phyloP scores from a whole-genome alignment of 1,140 invertebrate genomes.

The Matsumurasca onukii region DNA sequence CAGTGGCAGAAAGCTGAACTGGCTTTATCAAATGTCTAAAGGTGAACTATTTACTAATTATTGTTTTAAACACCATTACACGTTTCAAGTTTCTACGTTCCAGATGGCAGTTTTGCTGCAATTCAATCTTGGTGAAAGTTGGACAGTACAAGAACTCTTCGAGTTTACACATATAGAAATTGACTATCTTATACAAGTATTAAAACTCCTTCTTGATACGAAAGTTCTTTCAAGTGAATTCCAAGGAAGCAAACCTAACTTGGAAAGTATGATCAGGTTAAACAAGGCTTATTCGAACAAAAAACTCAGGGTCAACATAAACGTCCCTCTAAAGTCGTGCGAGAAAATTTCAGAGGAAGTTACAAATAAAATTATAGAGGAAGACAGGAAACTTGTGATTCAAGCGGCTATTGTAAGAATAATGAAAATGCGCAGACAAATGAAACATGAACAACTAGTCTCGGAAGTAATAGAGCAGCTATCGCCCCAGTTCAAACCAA shows the following conservation, averaged over 20 bases:
- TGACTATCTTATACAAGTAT: slow-evolving; percentile 74
- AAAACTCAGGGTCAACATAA: slow-evolving; percentile 97
- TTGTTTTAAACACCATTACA: slow-evolving; percentile 91
- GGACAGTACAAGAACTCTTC: slow-evolving; percentile 83
- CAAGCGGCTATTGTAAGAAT: slow-evolving; percentile 98
- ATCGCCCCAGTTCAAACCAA: too few relatives aligned
- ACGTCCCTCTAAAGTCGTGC: slow-evolving; percentile 97
- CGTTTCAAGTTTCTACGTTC: slow-evolving; percentile 93
- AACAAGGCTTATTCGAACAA: slow-evolving; percentile 92
- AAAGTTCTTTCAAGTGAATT: slow-evolving; percentile 65
- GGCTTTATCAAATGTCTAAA: slow-evolving; percentile 98
- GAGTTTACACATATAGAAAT: slow-evolving; percentile 89
- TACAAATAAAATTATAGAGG: slow-evolving; percentile 98
- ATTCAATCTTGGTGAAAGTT: slow-evolving; percentile 85
- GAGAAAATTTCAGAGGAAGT: slow-evolving; percentile 95
- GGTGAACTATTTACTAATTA: slow-evolving; percentile 95
- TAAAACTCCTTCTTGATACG: slow-evolving; percentile 90
- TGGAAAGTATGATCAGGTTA: slow-evolving; percentile 70
- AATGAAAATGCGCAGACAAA: slow-evolving; percentile 97
- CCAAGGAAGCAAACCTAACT: not conserved
- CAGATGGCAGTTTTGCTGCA: slow-evolving; percentile 98
- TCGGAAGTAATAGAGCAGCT: too few relatives aligned
- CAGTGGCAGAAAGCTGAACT: slow-evolving; percentile 95
- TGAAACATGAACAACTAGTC: slow-evolving; percentile 95
- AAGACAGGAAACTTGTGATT: slow-evolving; percentile 95